Evolutionary conservation across 2,888 invertebrate genomes (phyloP), one percentile per base, ranked within the genome.

Genomic region (Drosophila lacicola): DNA sequence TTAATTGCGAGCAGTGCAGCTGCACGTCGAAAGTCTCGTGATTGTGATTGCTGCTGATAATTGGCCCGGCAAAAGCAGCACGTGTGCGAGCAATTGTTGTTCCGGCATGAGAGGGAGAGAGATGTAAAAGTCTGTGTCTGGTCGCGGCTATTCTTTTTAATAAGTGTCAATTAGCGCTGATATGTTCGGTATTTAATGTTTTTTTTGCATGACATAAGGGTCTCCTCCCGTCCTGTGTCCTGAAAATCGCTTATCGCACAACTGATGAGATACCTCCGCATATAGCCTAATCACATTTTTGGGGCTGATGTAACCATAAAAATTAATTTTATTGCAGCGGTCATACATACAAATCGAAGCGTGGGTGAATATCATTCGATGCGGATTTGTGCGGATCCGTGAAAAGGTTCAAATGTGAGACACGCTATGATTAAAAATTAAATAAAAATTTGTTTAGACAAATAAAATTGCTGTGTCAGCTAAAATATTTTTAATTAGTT

Each of bases 121-220:
- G 60, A 51, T 82, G 60, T 64, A 73, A 70, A 70, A 70, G 65
- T 65, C 49, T 49, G 17, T 49, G 51, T 45, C 53, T 49, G 11
- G 37, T 34, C 42, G 57, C 39, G 56, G 21, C 45, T 37, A 44
- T 60, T 44, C 46, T 42, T 72, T 74, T 81, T 84, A 84, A 84
- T 84, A 87, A 87, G 54, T 87, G 84, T 87, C 84, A 84, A 87
- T 80, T 80, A 70, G 54, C 49, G 53, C 61, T 86, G 72, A 80
- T 80, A 64, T 74, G 65, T 55, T 58, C 63, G 50, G 54, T 47
- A 51, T 66, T 71, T 58, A 41, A 72, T 78, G 53, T 58, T 62
- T 47, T 63, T 68, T 81, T 64, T 66, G 55, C 55, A 46, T 58
- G 78, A 25, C 56, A 54, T 36, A 47, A 29, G 33, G 49, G 36